Base-by-base conservation (phyloP, 2,797 vertebrate genomes). In the Acestrorhynchus altus region DNA sequence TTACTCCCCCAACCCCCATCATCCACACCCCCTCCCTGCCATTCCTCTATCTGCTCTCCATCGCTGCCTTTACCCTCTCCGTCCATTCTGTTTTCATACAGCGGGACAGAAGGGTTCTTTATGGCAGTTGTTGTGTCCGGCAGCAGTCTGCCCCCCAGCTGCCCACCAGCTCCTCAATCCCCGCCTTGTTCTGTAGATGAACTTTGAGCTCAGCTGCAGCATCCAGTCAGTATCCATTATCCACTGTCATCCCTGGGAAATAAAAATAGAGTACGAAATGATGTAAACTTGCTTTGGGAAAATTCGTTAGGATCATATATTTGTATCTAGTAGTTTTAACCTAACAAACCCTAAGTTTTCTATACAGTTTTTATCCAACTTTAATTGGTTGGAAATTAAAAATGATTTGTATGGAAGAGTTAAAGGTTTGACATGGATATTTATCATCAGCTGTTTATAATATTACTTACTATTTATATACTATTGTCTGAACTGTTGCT, bases 161-260 rank as follows among this genome's bases (percentile, higher is more conserved):
- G 78, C 71, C 60, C 59, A 64, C 52, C 65, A 26, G 72, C 47
- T 60, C 51, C 44, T 80, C 60, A 83, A 74, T 78, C 49, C 66
- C 15, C 26, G 72, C 67, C 75, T 81, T 81, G 74, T 80, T 81
- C 52, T 24, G 24, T 35, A 18, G 15, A 22, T 61, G 31, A 39
- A 39, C 59, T 18, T 61, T 8, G 7, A 18, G 31, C 31, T 61
- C 28, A 61, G 59, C 54, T 57, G 54, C 54, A 57, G 54, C 54
- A 28, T 57, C 54, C 11, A 7, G 24, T 26, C 54, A 57, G 54
- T 24, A 28, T 57, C 54, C 11, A 7, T 24, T 26, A 28, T 24
- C 26, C 13, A 4, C 16, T 10, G 15, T 9, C 10, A 10, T 11
- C 22, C 20, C 10, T 56, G 22, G 20, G 3, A 22, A 56, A 24